Conservation (phyloP, 1,140 invertebrate species). For the Hyposmocoma kahamanoa region DNA sequence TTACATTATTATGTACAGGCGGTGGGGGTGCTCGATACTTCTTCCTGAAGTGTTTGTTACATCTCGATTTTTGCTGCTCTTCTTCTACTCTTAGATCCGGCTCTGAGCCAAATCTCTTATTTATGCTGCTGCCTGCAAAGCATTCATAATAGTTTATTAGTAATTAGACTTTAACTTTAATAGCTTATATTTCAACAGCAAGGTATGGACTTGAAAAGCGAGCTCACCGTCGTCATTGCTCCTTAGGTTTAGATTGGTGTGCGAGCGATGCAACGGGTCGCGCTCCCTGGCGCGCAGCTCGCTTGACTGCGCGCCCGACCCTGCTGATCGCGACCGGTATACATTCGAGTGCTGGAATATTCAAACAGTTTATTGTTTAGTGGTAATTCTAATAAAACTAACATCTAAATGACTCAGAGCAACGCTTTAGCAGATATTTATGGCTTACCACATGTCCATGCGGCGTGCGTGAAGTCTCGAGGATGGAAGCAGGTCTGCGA, state of each 20-base stretch:
- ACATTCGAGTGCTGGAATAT: slow-evolving; percentile 73
- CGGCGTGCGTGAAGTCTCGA: slow-evolving; percentile 25
- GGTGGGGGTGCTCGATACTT: slow-evolving; percentile 80
- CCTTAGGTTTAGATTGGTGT: slow-evolving; percentile 62
- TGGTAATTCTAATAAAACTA: too few relatives aligned
- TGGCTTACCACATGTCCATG: slow-evolving; percentile 49
- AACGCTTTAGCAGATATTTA: too few relatives aligned
- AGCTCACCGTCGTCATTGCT: slow-evolving; percentile 42
- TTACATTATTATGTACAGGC: slow-evolving; percentile 45
- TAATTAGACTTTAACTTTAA: not conserved
- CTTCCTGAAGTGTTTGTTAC: slow-evolving; percentile 74
- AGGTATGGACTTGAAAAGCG: not conserved
- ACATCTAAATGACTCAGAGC: too few relatives aligned
- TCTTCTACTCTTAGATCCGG: slow-evolving; percentile 77
- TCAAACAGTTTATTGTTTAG: not conserved
- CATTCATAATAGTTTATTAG: too few relatives aligned
- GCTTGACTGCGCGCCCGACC: slow-evolving; percentile 40
- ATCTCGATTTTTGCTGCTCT: slow-evolving; percentile 46
- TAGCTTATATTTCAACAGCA: not conserved
- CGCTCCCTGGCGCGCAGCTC: slow-evolving; percentile 45
- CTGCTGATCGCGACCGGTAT: slow-evolving; percentile 76
- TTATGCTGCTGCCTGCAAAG: slow-evolving; percentile 42
- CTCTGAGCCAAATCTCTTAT: slow-evolving; percentile 81
- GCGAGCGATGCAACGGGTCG: slow-evolving; percentile 64
- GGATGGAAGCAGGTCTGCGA: slow-evolving; percentile 65